Percentiles rank a stretch among this genome's conserved stretches.
phyloP scores from a whole-genome alignment of 92 coral and sea anemone species.

The Zoanthus sansibaricus region DNA sequence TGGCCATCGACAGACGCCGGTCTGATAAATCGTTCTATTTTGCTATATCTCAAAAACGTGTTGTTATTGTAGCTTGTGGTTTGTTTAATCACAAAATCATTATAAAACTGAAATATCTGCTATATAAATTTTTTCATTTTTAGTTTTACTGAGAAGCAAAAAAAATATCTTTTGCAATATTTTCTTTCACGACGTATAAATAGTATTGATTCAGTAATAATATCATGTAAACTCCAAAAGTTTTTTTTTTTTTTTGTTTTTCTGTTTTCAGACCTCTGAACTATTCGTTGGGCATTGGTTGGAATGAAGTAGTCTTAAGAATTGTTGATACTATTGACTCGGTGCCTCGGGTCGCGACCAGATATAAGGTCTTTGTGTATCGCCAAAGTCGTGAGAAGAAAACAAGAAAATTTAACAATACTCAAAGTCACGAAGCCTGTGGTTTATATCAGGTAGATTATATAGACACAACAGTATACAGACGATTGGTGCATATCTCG shows the following conservation, averaged over 20 bases:
- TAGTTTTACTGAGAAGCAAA: neutral
- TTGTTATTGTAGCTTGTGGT: neutral
- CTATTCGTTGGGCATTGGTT: slow-evolving; percentile 85
- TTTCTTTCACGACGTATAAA: neutral
- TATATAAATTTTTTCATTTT: neutral
- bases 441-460: slow-evolving; percentile 67
- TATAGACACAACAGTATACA: neutral
- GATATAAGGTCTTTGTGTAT: slow-evolving; percentile 70
- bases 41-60: neutral
- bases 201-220: neutral
- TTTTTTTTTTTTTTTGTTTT: too few species aligned
- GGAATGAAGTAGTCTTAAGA: slow-evolving; percentile 76
- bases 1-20: neutral
- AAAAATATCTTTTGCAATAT: neutral
- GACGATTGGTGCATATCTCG: neutral
- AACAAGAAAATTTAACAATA: slow-evolving; percentile 45
- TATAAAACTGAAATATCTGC: neutral
- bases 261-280: slow-evolving; percentile 60
- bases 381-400: slow-evolving; percentile 65
- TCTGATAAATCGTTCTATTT: neutral
- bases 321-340: slow-evolving; percentile 57
- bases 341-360: slow-evolving; percentile 26
- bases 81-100: neutral
- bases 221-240: neutral
- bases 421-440: slow-evolving; percentile 65